Percentiles rank a stretch among this genome's conserved stretches.
Conservation (phyloP, 2,113 vertebrate species). For the Nicator chloris region DNA sequence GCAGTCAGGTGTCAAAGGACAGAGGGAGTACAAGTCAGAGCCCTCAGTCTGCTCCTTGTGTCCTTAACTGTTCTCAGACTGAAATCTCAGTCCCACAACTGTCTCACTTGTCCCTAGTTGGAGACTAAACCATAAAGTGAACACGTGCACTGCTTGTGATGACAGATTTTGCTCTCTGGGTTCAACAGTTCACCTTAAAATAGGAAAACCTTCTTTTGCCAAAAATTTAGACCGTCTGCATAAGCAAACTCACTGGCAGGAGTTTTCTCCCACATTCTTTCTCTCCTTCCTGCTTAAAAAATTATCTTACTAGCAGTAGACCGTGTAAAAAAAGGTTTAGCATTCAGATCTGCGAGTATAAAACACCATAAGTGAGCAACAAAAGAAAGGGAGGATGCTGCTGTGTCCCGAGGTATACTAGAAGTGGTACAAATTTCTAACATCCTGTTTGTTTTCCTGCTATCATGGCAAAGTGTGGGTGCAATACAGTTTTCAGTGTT, state of each 20-base stretch:
- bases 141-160: not conserved
- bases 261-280: not conserved
- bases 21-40: not conserved
- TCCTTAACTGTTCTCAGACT: not conserved
- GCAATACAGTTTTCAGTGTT: not conserved
- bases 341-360: not conserved
- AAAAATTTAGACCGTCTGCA: not conserved
- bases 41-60: not conserved
- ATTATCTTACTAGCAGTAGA: not conserved
- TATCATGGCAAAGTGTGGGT: not conserved
- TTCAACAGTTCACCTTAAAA: not conserved
- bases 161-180: not conserved
- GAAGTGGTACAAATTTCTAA: not conserved
- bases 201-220: not conserved
- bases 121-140: not conserved
- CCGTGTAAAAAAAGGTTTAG: not conserved
- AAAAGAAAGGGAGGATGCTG: not conserved
- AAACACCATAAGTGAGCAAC: not conserved
- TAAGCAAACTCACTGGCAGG: not conserved
- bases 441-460: not conserved
- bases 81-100: not conserved
- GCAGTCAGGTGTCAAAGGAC: accelerated
- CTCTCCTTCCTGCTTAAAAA: not conserved
- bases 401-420: not conserved
- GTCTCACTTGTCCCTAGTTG: not conserved